A percentile compares a stretch with the other conserved stretches of the same genome.
phyloP scores from a whole-genome alignment of 2,797 vertebrate genomes.

The Taeniopygia guttata region DNA sequence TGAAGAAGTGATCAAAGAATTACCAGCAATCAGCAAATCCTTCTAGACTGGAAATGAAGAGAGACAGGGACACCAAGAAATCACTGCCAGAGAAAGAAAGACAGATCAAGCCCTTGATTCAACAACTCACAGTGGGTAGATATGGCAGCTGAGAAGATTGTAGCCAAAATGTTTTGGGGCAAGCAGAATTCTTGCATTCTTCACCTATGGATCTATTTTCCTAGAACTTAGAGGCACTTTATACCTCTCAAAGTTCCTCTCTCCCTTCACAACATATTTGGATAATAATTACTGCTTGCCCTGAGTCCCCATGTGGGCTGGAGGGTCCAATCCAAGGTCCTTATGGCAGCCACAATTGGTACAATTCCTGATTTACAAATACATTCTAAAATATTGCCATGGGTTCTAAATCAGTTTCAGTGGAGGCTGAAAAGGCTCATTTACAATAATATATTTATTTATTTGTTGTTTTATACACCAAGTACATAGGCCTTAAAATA shows the following conservation, averaged over 20 bases:
- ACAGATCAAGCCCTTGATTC: neutral
- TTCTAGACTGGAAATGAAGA: neutral
- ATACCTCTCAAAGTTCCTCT: neutral
- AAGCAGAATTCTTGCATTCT: neutral
- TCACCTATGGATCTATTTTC: neutral
- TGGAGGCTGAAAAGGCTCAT: neutral
- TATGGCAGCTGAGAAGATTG: neutral
- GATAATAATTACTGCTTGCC: neutral
- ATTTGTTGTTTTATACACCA: too few species aligned
- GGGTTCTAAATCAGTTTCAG: neutral
- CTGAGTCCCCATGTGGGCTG: neutral
- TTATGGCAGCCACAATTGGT: rapidly evolving
- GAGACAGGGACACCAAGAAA: neutral
- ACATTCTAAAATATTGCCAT: neutral
- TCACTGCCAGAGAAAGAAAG: neutral
- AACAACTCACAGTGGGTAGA: neutral
- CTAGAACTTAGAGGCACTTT: neutral
- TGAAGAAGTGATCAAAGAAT: constrained; percentile 40
- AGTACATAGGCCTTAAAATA: neutral
- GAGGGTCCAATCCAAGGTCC: neutral
- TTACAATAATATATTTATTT: neutral
- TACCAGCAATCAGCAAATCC: constrained; percentile 15
- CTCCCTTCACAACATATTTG: neutral
- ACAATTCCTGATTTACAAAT: neutral
- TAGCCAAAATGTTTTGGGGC: neutral